These are phyloP conservation scores for Tragulus kanchil DNA, from an alignment of 2,113 vertebrate species.

Conservation along the genomic window DNA sequence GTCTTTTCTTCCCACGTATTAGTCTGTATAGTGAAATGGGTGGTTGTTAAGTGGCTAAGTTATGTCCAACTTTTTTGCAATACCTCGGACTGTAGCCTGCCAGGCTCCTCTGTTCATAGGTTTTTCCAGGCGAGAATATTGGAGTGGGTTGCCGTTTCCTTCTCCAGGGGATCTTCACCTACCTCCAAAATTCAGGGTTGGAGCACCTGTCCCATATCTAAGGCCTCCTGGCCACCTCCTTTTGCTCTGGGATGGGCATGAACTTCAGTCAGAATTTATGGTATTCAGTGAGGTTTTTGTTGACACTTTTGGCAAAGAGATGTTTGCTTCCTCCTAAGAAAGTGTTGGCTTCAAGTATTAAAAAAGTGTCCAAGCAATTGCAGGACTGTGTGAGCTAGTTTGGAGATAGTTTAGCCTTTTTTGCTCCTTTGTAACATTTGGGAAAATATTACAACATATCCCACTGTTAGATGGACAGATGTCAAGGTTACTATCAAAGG, in stretches of 20 bases:
- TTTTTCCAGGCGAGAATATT: neutral
- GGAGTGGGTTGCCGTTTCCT: too few relatives aligned
- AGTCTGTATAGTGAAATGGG: neutral
- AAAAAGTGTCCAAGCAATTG: neutral
- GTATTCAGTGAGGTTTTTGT: neutral
- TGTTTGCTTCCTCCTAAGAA: neutral
- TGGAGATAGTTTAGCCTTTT: neutral
- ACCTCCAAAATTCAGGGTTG: neutral
- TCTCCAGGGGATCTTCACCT: neutral
- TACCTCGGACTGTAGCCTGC: neutral
- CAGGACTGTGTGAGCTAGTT: neutral
- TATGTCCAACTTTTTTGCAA: neutral
- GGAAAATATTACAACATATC: neutral
- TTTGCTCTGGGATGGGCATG: neutral
- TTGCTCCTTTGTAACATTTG: neutral
- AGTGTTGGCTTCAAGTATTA: neutral
- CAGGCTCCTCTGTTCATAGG: neutral
- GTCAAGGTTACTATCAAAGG: neutral
- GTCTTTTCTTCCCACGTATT: neutral
- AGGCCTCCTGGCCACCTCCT: neutral
- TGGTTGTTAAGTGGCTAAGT: neutral
- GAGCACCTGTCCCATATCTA: neutral
- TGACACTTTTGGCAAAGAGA: conserved; percentile 28
- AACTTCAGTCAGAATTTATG: neutral
- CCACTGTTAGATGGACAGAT: neutral